Percentiles rank a stretch among this genome's conserved stretches.
phyloP scores from a whole-genome alignment of 2,888 invertebrate genomes.

The Acanthosepion pharaonis region DNA sequence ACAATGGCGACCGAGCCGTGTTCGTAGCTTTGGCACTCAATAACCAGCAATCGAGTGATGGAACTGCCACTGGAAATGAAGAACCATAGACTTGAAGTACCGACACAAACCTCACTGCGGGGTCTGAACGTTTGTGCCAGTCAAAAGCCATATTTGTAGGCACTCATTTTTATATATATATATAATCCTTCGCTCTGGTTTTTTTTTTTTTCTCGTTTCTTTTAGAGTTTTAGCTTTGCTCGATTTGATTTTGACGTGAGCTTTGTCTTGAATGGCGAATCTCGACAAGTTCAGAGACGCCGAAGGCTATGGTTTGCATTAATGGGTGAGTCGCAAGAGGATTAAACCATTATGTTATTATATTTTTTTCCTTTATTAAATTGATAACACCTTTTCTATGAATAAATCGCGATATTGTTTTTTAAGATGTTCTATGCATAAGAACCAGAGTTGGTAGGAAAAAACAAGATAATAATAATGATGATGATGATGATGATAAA shows the following conservation, averaged over 20 bases:
- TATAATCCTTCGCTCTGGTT: not conserved
- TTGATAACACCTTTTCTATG: not conserved
- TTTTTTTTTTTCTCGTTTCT: not conserved
- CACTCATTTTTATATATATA: not conserved
- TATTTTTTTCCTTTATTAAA: not conserved
- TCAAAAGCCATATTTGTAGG: not conserved
- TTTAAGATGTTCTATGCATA: not conserved
- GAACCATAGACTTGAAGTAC: not conserved
- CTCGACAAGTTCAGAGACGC: not conserved
- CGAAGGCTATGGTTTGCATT: not conserved
- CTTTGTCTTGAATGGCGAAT: not conserved
- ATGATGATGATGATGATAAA: too few species aligned
- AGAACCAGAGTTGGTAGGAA: too few species aligned
- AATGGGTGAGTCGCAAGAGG: not conserved
- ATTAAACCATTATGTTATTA: not conserved
- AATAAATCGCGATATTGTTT: not conserved
- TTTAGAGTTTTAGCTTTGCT: not conserved
- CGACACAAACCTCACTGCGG: not conserved
- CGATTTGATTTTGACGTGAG: not conserved
- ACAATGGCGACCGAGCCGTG: not conserved
- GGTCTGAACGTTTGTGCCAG: not conserved
- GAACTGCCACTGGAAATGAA: not conserved
- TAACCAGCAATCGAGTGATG: not conserved
- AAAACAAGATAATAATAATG: too few species aligned
- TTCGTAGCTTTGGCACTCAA: not conserved